Evolutionary conservation across 2,797 vertebrate species (phyloP), one percentile per base, ranked within the genome.

Genomic region (Enteromius viviparus): DNA sequence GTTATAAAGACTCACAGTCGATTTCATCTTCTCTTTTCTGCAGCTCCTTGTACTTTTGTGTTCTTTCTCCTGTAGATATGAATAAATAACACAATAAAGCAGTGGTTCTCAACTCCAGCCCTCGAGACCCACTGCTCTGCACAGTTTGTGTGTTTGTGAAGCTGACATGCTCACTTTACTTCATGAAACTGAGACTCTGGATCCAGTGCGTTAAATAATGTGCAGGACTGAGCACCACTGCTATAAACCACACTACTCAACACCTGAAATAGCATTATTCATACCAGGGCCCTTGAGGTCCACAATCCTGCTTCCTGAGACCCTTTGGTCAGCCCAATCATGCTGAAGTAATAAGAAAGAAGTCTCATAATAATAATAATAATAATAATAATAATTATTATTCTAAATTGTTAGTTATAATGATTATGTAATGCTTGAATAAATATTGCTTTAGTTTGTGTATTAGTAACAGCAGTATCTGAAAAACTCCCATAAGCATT

Each of bases 1-100:
- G 2, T 17, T 42, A 40, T 6, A 12, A 9, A 19, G 4, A 96
- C 97, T 97, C 93, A 99, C 98, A 92, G 80, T 98, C 96, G 84
- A 99, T 97, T 89, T 93, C 96, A 89, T 97, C 97, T 60, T 99
- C 97, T 70, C 90, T 95, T 89, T 94, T 99, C 92, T 96, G 98
- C 85, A 99, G 91, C 78, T 98, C 97, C 85, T 96, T 98, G 90
- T 97, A 98, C 89, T 97, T 98, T 86, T 96, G 95, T 72, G 96
- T 97, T 90, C 95, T 94, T 88, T 98, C 96, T 64, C 96, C 98
- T 99, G 88, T 2, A 89, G 42, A 88, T 45, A 90, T 17, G 0
- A 47, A 71, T 64, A 32, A 29, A 62, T 29, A 14, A 62, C 26
- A 15, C 2, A 3, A 62, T 29, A 26, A 60, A 58, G 3, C 55